These are phyloP conservation scores for Rhingia rostrata DNA, from an alignment of 2,888 invertebrate species.

Conservation along the genomic window DNA sequence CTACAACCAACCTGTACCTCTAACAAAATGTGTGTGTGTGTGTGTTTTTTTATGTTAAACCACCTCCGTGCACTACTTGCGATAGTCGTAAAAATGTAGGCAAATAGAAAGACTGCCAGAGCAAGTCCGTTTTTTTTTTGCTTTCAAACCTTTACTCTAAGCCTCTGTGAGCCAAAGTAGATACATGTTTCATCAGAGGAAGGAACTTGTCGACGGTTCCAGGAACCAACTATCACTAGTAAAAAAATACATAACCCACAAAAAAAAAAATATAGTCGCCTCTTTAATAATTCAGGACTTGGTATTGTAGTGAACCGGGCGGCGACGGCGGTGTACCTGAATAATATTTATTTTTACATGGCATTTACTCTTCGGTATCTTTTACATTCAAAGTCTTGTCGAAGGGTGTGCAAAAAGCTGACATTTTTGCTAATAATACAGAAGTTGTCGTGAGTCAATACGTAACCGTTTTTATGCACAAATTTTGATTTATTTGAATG, in stretches of 20 bases:
- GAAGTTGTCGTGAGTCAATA: slow-evolving; percentile 32
- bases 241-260: background rate
- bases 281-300: slow-evolving; percentile 61
- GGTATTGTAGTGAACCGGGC: slow-evolving; percentile 1
- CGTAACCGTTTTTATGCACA: slow-evolving; percentile 26
- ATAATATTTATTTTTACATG: slow-evolving; percentile 63
- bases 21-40: slow-evolving; percentile 15
- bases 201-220: slow-evolving; percentile 58
- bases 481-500: slow-evolving; percentile 59
- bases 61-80: slow-evolving; percentile 51
- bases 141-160: slow-evolving; percentile 34
- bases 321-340: slow-evolving; percentile 20
- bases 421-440: slow-evolving; percentile 14
- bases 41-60: slow-evolving; percentile 46
- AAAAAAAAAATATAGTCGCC: slow-evolving; percentile 8
- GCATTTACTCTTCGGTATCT: slow-evolving; percentile 21
- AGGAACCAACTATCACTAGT: slow-evolving; percentile 69
- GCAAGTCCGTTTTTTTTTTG: slow-evolving; percentile 15
- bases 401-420: slow-evolving; percentile 16
- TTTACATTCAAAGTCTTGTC: background rate
- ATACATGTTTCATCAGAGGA: slow-evolving; percentile 29
- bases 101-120: slow-evolving; percentile 39
- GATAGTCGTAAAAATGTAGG: slow-evolving; percentile 63
- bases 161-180: slow-evolving; percentile 15
- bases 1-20: background rate